Evolutionary conservation across 2,113 vertebrate species (phyloP).

Genomic region (Heptranchias perlo): DNA sequence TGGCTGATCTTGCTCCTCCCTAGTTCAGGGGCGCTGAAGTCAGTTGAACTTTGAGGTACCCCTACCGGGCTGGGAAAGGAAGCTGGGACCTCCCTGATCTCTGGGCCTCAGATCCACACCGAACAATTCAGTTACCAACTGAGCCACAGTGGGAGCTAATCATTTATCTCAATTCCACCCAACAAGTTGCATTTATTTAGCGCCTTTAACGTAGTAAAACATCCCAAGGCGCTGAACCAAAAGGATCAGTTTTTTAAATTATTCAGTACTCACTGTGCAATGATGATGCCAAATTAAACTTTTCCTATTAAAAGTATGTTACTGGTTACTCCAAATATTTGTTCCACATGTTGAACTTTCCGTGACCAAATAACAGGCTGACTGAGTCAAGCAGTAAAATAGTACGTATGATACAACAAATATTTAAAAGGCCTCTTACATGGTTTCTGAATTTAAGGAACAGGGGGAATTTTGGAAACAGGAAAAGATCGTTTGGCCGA

Average conservation of each 20-base stretch:
- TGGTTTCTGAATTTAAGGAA: not conserved
- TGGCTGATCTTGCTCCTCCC: too few species aligned
- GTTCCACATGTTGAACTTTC: conserved; percentile 1
- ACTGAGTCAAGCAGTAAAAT: not conserved
- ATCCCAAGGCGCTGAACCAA: not conserved
- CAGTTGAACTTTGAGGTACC: too few species aligned
- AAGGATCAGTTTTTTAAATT: not conserved
- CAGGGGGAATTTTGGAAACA: not conserved
- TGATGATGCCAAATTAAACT: not conserved
- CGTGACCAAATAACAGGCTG: not conserved
- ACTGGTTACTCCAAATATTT: not conserved
- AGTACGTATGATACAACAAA: not conserved
- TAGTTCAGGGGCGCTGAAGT: too few species aligned
- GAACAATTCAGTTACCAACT: too few species aligned
- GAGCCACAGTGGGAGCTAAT: too few species aligned
- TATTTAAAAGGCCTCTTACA: not conserved
- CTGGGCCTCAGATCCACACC: too few species aligned
- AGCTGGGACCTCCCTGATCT: too few species aligned
- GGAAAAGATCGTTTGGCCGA: not conserved
- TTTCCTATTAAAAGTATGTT: not conserved
- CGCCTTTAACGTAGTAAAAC: not conserved
- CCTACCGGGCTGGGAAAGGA: too few species aligned
- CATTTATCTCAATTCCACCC: not conserved
- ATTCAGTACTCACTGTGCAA: not conserved
- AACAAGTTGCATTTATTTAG: not conserved